Conservation (phyloP, 2,888 invertebrate genomes). For the Thelaira solivaga region DNA sequence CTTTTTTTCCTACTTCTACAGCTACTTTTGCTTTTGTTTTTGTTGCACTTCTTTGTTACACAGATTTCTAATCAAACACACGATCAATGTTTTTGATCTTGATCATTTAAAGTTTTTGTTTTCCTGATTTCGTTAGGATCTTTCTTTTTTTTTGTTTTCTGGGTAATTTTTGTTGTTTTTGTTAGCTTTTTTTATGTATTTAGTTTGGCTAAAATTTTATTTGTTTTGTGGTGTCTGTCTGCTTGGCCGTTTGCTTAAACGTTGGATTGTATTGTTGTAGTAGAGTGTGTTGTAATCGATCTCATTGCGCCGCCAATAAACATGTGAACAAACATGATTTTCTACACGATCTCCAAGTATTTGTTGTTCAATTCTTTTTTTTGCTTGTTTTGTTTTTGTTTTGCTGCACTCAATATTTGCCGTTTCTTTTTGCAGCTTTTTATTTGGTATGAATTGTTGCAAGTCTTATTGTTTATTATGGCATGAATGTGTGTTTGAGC, state of each 20-base stretch:
- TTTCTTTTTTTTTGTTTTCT: not conserved
- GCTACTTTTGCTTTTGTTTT: not conserved
- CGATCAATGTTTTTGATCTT: conserved; percentile 59
- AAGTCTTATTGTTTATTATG: no score
- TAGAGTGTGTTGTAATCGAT: conserved; percentile 56
- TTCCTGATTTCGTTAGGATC: conserved; percentile 12
- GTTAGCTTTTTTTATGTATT: conserved; percentile 7
- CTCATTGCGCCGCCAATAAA: conserved; percentile 61
- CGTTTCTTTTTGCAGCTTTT: conserved; percentile 13
- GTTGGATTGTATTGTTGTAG: not conserved
- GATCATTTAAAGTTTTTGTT: conserved; percentile 46
- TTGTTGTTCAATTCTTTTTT: conserved; percentile 22
- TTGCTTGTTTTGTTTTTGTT: not conserved
- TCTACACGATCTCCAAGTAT: conserved; percentile 57
- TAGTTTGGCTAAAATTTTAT: conserved; percentile 27
- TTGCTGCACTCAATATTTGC: conserved; percentile 25
- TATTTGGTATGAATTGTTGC: conserved; percentile 22
- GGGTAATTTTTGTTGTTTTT: conserved; percentile 7
- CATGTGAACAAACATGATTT: conserved; percentile 62
- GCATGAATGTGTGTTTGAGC: not conserved
- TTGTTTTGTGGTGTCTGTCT: conserved; percentile 9
- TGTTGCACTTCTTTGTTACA: conserved; percentile 24
- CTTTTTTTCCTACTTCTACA: no score
- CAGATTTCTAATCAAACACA: conserved; percentile 55
- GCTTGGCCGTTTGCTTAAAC: not conserved